Base-by-base conservation (phyloP, 2,888 invertebrate genomes). In the Dryocosmus kuriphilus region DNA sequence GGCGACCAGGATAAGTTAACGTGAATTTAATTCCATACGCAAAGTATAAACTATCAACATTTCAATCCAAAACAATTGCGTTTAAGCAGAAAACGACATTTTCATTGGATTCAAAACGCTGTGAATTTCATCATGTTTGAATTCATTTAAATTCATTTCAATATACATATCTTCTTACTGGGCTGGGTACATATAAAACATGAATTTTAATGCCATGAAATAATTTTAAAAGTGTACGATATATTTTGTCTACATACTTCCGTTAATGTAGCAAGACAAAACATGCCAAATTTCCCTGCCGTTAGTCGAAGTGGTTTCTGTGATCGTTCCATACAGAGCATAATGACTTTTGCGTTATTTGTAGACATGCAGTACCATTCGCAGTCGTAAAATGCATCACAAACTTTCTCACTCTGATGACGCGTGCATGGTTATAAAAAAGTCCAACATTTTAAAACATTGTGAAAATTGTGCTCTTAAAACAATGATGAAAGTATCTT, bases 181-280 rank as follows among this genome's bases (percentile, higher is more conserved):
- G 1, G 2, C 9, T 35, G 2, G 35, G 16, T 16, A 41, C 14
- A 14, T 38, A 16, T 4, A 16, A 4, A 14, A 41, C 41, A 41
- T 41, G 41, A 41, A 41, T 41, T 14, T 16, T 16, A 24, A 9
- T 24, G 9, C 22, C 24, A 57, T 4, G 2, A 8, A n/a, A 0
- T 9, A 57, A 9, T 22, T 24, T 57, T 24, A 0, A 57, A 57
- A n/a, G 11, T 11, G 11, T 24, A 24, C 9, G 19, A 1, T 1
- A 24, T 24, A 57, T 24, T 57, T 32, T 19, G 22, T 32, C 32
- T 46, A 84, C 92, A 92, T 89, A 93, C 94, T 79, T 92, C 89
- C 38, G 93, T 94, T 78, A 94, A 93, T 30, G 93, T 93, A 75
- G 92, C 91, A 38, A 94, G 89, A 4, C 94, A 93, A 24, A 94